Percentiles rank a stretch among this genome's conserved stretches.
These are phyloP conservation scores for Neodiprion fabricii DNA, from an alignment of 1,140 invertebrate genomes.

Conservation along the genomic window DNA sequence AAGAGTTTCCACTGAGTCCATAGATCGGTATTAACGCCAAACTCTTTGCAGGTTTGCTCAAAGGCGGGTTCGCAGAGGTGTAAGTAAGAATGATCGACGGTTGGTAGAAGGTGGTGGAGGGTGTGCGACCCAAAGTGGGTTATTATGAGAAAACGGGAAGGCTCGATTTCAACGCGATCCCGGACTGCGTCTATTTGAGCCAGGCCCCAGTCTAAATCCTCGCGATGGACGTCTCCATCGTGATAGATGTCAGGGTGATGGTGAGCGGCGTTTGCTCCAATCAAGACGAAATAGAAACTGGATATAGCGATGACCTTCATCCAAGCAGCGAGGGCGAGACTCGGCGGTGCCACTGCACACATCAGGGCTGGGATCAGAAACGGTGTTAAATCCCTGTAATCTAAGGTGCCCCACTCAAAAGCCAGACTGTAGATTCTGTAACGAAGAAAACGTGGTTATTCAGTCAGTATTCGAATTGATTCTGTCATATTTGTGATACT, in stretches of 20 bases:
- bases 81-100: constrained; percentile 77
- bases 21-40: constrained; percentile 65
- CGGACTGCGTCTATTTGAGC: constrained; percentile 78
- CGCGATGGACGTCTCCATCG: constrained; percentile 74
- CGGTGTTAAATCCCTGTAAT: constrained; percentile 56
- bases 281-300: constrained; percentile 70
- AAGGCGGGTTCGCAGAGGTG: constrained; percentile 71
- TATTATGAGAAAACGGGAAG: constrained; percentile 71
- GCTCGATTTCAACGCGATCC: constrained; percentile 74
- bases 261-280: constrained; percentile 80
- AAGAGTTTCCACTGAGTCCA: constrained; percentile 68
- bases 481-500: constrained; percentile 79
- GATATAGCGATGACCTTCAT: constrained; percentile 63
- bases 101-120: constrained; percentile 84
- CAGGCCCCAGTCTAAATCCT: constrained; percentile 78
- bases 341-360: constrained; percentile 48
- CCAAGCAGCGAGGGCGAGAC: constrained; percentile 64
- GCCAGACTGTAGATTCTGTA: constrained; percentile 43
- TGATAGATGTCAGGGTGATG: constrained; percentile 86
- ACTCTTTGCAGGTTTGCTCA: constrained; percentile 73
- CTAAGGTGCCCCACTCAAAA: constrained; percentile 27
- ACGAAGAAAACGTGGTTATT: constrained; percentile 15
- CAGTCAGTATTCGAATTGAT: constrained; percentile 49
- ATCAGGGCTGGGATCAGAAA: constrained; percentile 64
- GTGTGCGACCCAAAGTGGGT: constrained; percentile 80